These are phyloP conservation scores for Heterotis niloticus DNA, from an alignment of 2,113 vertebrate genomes.

Conservation along the genomic window DNA sequence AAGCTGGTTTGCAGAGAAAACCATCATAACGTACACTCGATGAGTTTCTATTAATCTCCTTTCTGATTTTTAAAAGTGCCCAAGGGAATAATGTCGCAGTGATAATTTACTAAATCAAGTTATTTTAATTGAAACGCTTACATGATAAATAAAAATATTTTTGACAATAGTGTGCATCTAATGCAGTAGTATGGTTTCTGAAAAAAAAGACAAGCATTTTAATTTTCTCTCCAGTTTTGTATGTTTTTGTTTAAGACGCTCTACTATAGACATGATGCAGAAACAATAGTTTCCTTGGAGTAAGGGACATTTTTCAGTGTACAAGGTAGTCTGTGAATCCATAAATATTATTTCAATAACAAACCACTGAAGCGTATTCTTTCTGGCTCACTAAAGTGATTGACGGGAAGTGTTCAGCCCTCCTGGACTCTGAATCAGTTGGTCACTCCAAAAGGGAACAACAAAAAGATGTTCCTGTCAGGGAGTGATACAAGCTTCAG, in stretches of 20 bases:
- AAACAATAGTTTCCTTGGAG: background rate
- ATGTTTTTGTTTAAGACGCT: too few relatives aligned
- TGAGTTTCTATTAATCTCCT: background rate
- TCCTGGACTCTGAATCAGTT: constrained; percentile 26
- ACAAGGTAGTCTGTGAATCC: background rate
- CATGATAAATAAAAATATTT: background rate
- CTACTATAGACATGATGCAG: background rate
- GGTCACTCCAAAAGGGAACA: constrained; percentile 3
- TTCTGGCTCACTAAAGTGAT: background rate
- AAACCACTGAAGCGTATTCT: constrained; percentile 16
- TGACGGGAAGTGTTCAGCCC: constrained; percentile 7
- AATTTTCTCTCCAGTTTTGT: too few relatives aligned
- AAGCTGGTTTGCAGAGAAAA: background rate
- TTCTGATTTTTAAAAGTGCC: background rate
- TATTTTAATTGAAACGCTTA: background rate
- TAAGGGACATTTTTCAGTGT: background rate
- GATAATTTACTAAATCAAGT: background rate
- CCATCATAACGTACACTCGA: background rate
- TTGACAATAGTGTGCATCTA: too few relatives aligned
- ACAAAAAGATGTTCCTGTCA: constrained; percentile 30
- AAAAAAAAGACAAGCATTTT: background rate
- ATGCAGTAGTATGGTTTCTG: too few relatives aligned
- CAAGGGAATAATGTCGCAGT: background rate
- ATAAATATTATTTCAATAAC: constrained; percentile 13
- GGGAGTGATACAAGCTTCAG: constrained; percentile 25